A percentile compares a stretch with the other conserved stretches of the same genome.
Evolutionary conservation across 2,888 invertebrate genomes (phyloP).

Genomic region (Clivina fossor): DNA sequence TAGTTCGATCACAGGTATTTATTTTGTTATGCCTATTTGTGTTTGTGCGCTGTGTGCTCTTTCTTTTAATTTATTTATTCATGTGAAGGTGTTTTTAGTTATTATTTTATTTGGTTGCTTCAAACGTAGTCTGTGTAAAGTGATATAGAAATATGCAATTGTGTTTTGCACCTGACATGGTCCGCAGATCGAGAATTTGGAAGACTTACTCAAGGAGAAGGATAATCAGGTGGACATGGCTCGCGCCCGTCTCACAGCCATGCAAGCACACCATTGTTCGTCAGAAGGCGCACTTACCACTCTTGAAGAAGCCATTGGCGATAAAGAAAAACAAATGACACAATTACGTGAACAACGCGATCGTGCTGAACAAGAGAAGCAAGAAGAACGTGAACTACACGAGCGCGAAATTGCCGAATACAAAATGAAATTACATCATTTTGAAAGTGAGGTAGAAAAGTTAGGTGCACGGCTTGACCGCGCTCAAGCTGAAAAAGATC

Average conservation of each 20-base stretch:
- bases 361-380: constrained; percentile 92
- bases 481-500: constrained; percentile 87
- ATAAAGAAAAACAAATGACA: constrained; percentile 96
- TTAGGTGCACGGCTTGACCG: constrained; percentile 83
- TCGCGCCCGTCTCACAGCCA: constrained; percentile 82
- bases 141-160: constrained; percentile 13
- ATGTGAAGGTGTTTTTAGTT: constrained; percentile 18
- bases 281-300: constrained; percentile 91
- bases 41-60: constrained; percentile 20
- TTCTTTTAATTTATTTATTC: too few relatives aligned
- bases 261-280: constrained; percentile 93
- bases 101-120: constrained; percentile 16
- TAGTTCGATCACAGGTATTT: constrained; percentile 24
- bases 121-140: constrained; percentile 13
- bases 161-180: constrained; percentile 23
- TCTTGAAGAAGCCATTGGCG: constrained; percentile 92
- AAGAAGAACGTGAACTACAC: constrained; percentile 92
- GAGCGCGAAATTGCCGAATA: constrained; percentile 93
- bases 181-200: constrained; percentile 90
- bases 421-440: constrained; percentile 88
- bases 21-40: constrained; percentile 16
- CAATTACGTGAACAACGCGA: constrained; percentile 93
- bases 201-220: constrained; percentile 95
- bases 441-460: constrained; percentile 91
- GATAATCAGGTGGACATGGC: constrained; percentile 98